Percentiles rank a stretch among this genome's conserved stretches.
Conservation (phyloP, 2,113 vertebrate species). For the Gymnocephalus cernua region DNA sequence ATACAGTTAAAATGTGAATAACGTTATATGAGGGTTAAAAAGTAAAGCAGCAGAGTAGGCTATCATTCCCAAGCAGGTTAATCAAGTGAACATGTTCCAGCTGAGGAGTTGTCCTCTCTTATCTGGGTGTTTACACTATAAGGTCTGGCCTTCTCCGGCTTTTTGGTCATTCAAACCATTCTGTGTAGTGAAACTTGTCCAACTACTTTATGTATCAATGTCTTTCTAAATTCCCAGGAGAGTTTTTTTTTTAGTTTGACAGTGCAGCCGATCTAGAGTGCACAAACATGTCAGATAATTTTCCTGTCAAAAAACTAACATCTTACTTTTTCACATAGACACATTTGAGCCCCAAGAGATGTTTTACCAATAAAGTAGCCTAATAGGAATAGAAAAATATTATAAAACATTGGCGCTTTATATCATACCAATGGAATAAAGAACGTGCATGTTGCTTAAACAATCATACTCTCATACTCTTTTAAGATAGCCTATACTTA, state of each 20-base stretch:
- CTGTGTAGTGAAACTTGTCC: background rate
- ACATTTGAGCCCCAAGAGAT: background rate
- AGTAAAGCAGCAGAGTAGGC: background rate
- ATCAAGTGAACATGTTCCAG: constrained; percentile 19
- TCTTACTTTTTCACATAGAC: background rate
- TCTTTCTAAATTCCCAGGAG: background rate
- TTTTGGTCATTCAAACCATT: background rate
- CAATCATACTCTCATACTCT: background rate
- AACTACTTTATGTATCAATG: background rate
- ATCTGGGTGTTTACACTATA: background rate
- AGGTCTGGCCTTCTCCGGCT: background rate
- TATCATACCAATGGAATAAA: background rate
- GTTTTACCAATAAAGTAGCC: background rate
- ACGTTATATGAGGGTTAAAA: background rate
- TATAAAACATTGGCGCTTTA: background rate
- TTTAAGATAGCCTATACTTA: background rate
- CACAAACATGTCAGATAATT: background rate
- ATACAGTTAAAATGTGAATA: background rate
- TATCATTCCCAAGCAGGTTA: background rate
- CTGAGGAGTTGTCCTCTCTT: background rate
- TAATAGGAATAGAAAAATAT: background rate
- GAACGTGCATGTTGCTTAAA: background rate
- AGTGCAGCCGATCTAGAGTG: background rate
- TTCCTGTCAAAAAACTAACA: background rate
- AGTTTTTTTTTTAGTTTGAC: background rate